Evolutionary conservation across 2,888 invertebrate species (phyloP).

Genomic region (Ennomos erosarius): DNA sequence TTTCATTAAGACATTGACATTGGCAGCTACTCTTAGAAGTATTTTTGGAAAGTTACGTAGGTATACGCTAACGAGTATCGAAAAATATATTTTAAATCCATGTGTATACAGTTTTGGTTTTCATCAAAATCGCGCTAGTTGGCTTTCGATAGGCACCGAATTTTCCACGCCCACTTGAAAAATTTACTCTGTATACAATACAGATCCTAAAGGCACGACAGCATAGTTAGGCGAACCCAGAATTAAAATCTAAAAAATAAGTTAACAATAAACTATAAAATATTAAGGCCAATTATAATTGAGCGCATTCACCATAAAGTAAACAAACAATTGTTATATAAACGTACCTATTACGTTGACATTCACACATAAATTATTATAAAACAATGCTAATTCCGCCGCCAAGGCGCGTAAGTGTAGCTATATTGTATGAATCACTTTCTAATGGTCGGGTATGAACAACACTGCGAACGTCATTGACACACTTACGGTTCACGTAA

Average conservation of each 20-base stretch:
- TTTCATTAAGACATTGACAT: conserved; percentile 28
- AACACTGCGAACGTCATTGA: conserved; percentile 61
- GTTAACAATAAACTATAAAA: too few relatives aligned
- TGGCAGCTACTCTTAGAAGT: conserved; percentile 10
- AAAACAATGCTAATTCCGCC: conserved; percentile 40
- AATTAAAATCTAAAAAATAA: too few relatives aligned
- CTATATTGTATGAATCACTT: conserved; percentile 41
- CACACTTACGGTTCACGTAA: conserved; percentile 65
- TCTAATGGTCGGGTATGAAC: conserved; percentile 42
- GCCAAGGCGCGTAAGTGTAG: conserved; percentile 31
- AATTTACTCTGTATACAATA: too few relatives aligned
- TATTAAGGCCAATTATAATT: too few relatives aligned
- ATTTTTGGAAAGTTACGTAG: neutral
- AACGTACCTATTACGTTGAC: neutral
- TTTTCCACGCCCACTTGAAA: too few relatives aligned
- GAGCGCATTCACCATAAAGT: neutral
- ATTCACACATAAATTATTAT: conserved; percentile 3
- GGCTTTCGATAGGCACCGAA: too few relatives aligned
- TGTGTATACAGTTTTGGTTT: too few relatives aligned
- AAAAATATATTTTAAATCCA: too few relatives aligned
- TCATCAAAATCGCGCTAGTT: too few relatives aligned
- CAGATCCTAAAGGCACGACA: too few relatives aligned
- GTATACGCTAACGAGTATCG: too few relatives aligned
- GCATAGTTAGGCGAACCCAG: too few relatives aligned
- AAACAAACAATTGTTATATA: neutral